phyloP scores from a whole-genome alignment of 2,797 vertebrate genomes.

The Iguana delicatissima region DNA sequence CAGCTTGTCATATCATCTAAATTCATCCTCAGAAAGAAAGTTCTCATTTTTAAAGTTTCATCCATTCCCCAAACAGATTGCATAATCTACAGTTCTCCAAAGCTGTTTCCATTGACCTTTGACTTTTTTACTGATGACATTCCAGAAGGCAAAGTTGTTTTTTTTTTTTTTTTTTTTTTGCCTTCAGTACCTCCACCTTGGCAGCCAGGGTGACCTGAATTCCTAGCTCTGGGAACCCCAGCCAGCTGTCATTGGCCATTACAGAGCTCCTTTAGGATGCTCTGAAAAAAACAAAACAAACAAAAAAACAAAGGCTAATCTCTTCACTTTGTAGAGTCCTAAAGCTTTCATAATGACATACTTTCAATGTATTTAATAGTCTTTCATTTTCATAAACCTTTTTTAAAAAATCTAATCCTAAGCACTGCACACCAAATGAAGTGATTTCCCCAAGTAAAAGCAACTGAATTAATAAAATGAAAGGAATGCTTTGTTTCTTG shows the following conservation, averaged over 20 bases:
- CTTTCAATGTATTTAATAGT: neutral
- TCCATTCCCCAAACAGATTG: neutral
- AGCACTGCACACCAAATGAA: neutral
- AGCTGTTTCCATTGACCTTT: neutral
- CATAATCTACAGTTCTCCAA: neutral
- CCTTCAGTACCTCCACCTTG: neutral
- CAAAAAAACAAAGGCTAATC: neutral
- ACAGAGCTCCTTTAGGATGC: neutral
- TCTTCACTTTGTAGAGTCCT: neutral
- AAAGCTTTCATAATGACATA: neutral
- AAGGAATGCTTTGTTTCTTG: constrained; percentile 1
- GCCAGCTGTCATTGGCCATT: neutral
- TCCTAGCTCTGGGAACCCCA: neutral
- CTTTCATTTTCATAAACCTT: neutral
- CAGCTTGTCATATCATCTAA: neutral
- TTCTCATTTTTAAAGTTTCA: neutral
- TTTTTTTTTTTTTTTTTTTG: neutral
- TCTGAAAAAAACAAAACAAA: neutral
- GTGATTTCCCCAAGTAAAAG: neutral
- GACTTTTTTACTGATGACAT: neutral
- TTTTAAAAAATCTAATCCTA: constrained; percentile 4
- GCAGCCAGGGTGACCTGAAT: neutral
- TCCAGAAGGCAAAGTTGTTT: neutral
- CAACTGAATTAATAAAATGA: constrained; percentile 29
- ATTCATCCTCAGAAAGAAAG: neutral